A percentile compares a stretch with the other conserved stretches of the same genome.
Conservation (phyloP, 2,797 vertebrate genomes). For the Rhodeus uyekii region DNA sequence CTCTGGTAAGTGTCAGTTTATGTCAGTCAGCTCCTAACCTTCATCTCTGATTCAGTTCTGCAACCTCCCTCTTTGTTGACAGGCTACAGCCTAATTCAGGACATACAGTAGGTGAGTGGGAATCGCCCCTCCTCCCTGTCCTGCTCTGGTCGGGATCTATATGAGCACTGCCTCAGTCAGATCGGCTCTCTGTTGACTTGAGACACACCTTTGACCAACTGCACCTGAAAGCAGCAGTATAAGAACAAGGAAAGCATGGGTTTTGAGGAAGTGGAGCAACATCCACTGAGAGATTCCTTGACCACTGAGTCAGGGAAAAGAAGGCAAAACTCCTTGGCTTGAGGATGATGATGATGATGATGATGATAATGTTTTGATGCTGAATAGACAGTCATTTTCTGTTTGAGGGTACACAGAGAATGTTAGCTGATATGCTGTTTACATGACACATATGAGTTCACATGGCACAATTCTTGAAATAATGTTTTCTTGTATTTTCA, state of each 20-base stretch:
- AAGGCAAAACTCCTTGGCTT: neutral
- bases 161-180: constrained; percentile 71
- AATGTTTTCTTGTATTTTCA: constrained; percentile 6
- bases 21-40: neutral
- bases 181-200: constrained; percentile 72
- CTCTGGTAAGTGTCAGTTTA: constrained; percentile 15
- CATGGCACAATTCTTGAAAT: neutral
- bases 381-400: neutral
- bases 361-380: constrained; percentile 2
- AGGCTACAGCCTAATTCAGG: constrained; percentile 32
- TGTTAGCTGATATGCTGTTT: constrained; percentile 9
- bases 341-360: neutral
- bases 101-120: constrained; percentile 62
- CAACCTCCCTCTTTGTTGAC: constrained; percentile 10
- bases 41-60: neutral
- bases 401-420: neutral
- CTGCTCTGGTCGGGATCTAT: constrained; percentile 69
- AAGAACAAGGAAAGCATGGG: neutral
- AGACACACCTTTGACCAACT: constrained; percentile 25
- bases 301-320: neutral
- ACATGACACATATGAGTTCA: constrained; percentile 20
- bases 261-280: neutral
- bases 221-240: neutral
- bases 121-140: constrained; percentile 63
- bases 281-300: neutral